Evolutionary conservation across 2,113 vertebrate species (phyloP).

Genomic region (Pardalotus punctatus): DNA sequence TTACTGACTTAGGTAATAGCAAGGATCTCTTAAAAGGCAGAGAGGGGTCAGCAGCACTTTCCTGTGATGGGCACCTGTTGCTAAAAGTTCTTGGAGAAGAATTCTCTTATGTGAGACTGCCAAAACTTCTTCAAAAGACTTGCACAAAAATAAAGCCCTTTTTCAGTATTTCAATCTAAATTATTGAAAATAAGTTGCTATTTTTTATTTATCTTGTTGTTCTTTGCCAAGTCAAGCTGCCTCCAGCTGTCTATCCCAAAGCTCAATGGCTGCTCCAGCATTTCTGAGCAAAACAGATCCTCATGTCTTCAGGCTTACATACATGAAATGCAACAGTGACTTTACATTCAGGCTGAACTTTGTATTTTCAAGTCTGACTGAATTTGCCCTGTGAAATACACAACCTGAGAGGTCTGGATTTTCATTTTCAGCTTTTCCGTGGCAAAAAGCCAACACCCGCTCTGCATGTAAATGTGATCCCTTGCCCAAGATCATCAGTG

Average conservation of each 20-base stretch:
- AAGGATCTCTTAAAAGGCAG: background rate
- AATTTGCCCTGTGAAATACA: background rate
- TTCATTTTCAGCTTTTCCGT: background rate
- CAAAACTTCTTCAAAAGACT: background rate
- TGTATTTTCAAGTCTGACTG: background rate
- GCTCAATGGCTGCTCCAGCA: background rate
- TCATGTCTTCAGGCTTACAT: background rate
- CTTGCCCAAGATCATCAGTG: background rate
- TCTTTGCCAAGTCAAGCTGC: background rate
- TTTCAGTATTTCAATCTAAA: background rate
- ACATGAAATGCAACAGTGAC: background rate
- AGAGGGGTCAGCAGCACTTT: background rate
- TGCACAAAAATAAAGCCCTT: background rate
- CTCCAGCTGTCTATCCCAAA: background rate
- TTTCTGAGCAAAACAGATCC: background rate
- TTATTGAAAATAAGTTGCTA: background rate
- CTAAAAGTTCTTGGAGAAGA: background rate
- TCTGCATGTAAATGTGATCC: background rate
- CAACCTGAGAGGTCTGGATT: background rate
- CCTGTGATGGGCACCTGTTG: background rate
- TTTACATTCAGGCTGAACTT: background rate
- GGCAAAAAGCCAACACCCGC: background rate
- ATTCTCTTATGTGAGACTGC: background rate
- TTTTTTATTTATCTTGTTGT: background rate
- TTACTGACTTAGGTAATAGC: background rate